phyloP scores from a whole-genome alignment of 2,113 vertebrate genomes.

The Micromys minutus region DNA sequence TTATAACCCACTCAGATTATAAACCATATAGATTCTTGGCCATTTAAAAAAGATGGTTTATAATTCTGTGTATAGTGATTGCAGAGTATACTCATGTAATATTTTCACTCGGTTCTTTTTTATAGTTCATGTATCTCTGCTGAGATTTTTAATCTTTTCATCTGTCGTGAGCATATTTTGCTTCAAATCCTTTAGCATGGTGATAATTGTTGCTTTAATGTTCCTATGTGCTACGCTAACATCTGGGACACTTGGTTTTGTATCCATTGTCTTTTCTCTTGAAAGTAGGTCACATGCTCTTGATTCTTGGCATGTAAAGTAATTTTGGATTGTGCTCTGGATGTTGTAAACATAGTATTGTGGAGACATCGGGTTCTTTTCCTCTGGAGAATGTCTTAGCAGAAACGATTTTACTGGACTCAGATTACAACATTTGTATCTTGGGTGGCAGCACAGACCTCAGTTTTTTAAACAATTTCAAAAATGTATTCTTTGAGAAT shows the following conservation, averaged over 20 bases:
- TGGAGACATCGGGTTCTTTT: not conserved
- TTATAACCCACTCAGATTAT: not conserved
- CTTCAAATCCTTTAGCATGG: not conserved
- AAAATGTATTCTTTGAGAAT: not conserved
- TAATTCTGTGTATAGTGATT: not conserved
- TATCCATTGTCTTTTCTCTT: conserved; percentile 10
- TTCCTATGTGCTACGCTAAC: not conserved
- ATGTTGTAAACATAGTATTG: not conserved
- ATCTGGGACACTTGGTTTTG: not conserved
- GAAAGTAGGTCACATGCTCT: not conserved
- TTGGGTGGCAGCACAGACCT: not conserved
- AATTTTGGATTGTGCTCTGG: not conserved
- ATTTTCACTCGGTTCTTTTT: not conserved
- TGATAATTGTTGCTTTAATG: not conserved
- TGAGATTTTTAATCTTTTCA: not conserved
- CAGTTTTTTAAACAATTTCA: not conserved
- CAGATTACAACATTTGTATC: not conserved
- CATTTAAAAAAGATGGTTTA: not conserved
- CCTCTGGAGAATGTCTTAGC: conserved; percentile 37
- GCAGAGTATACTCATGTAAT: not conserved
- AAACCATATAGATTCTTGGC: not conserved
- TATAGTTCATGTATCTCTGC: not conserved
- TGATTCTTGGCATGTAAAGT: not conserved
- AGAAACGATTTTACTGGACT: not conserved
- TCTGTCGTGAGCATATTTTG: not conserved